A percentile compares a stretch with the other conserved stretches of the same genome.
phyloP scores from a whole-genome alignment of 2,797 vertebrate genomes.

The Apogon talboti region DNA sequence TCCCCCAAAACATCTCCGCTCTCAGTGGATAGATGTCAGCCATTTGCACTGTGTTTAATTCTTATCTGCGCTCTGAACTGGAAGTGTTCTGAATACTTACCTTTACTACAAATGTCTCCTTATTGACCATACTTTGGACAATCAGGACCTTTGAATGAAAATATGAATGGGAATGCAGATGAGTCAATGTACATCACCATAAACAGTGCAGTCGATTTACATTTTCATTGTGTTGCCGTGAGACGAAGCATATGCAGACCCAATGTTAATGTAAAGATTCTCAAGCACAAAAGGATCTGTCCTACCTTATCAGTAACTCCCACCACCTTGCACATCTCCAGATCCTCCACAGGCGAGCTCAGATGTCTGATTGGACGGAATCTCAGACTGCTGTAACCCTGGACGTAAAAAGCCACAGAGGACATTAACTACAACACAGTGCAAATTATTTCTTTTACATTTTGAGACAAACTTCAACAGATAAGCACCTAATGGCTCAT shows the following conservation, averaged over 20 bases:
- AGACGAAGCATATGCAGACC: not conserved
- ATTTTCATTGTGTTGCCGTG: not conserved
- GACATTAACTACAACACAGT: not conserved
- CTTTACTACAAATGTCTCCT: conserved; percentile 94
- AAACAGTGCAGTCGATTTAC: not conserved
- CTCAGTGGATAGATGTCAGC: conserved; percentile 2
- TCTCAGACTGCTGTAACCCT: conserved; percentile 98
- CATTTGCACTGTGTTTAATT: not conserved
- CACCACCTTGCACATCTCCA: conserved; percentile 92
- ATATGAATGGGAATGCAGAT: conserved; percentile 14
- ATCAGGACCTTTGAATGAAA: conserved; percentile 88
- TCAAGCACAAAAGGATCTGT: not conserved
- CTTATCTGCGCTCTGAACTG: not conserved
- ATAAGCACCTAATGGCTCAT: not conserved
- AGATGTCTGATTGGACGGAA: conserved; percentile 95
- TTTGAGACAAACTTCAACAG: not conserved
- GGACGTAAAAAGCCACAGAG: conserved; percentile 37
- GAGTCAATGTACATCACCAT: not conserved
- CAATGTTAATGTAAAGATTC: not conserved
- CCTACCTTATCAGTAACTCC: conserved; percentile 94
- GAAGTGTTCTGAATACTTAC: conserved; percentile 75
- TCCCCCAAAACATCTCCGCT: conserved; percentile 21
- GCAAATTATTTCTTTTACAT: not conserved
- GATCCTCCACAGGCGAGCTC: conserved; percentile 94
- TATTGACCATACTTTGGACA: conserved; percentile 90